Base-by-base conservation (phyloP, 2,113 vertebrate genomes). In the Forbesichthys agassizii region DNA sequence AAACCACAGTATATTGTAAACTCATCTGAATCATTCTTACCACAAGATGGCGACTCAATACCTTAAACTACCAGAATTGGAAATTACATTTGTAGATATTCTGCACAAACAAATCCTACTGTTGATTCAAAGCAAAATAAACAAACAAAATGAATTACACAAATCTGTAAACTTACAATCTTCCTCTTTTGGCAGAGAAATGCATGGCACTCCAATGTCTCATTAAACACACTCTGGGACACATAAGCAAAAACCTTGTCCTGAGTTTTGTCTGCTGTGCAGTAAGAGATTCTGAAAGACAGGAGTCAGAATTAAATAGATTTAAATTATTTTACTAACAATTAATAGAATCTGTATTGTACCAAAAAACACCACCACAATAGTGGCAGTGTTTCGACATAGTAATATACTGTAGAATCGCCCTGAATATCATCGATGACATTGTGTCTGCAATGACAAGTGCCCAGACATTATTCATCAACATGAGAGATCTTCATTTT, bases 141-240 rank as follows among this genome's bases (percentile, higher is more conserved):
- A 20, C 0, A 1, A 48, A 3, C 47, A 64, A 33, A 47, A 10
- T 13, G 16, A 61, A 11, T 46, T 33, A 20, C 12, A 52, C 3
- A 53, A 20, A 1, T 3, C 3, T 47, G 16, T 7, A 62, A 58
- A 84, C 95, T 93, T 89, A 97, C 96, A 36, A 96, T 94, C 90
- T 97, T 97, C 88, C 93, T 96, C 88, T 96, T 97, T 68, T 95
- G 94, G 47, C 95, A 97, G 64, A 97, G 94, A 76, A 95, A 97
- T 6, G 95, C 96, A 63, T 97, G 95, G 57, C 95, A 96, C 85
- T 97, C 95, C 71, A 97, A 90, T 0, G 95, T 94, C 71, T 95
- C 94, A 0, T 89, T 97, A 79, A 93, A 93, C 82, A 91, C 93
- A 89, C 94, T 95, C 90, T 96, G 96, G 2, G 95, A 95, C 75